These are phyloP conservation scores for Shinisaurus crocodilurus DNA, from an alignment of 2,113 vertebrate genomes.

Conservation along the genomic window DNA sequence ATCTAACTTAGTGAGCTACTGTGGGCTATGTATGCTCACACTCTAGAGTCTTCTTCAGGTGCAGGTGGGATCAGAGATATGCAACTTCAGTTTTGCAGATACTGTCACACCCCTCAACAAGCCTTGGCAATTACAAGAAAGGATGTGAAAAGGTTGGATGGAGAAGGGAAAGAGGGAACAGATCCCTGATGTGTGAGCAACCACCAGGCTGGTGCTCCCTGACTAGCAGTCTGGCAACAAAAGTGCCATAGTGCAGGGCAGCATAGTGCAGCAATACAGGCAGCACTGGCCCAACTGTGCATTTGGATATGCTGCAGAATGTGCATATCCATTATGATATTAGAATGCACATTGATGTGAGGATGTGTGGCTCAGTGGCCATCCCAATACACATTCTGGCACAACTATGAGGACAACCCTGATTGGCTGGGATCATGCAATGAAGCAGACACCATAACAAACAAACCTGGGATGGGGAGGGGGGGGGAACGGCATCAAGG, in stretches of 20 bases:
- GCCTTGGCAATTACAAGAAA: neutral
- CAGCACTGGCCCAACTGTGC: neutral
- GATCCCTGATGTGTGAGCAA: neutral
- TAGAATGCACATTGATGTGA: neutral
- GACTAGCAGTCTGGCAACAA: neutral
- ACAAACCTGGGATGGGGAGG: neutral
- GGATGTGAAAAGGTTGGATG: neutral
- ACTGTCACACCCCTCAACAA: neutral
- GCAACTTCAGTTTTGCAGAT: neutral
- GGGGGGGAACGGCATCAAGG: neutral
- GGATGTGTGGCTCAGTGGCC: neutral
- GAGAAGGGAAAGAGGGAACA: neutral
- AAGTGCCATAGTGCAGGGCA: neutral
- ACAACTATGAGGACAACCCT: neutral
- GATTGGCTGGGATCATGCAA: neutral
- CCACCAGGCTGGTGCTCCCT: neutral
- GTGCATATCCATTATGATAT: neutral
- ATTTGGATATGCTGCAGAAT: neutral
- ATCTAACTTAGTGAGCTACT: neutral
- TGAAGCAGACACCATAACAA: neutral
- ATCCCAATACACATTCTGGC: neutral
- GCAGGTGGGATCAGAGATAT: neutral
- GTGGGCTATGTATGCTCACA: neutral
- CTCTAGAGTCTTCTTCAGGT: neutral
- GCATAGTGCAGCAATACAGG: neutral